phyloP scores from a whole-genome alignment of 2,888 invertebrate genomes.

The Xylocampa areola region DNA sequence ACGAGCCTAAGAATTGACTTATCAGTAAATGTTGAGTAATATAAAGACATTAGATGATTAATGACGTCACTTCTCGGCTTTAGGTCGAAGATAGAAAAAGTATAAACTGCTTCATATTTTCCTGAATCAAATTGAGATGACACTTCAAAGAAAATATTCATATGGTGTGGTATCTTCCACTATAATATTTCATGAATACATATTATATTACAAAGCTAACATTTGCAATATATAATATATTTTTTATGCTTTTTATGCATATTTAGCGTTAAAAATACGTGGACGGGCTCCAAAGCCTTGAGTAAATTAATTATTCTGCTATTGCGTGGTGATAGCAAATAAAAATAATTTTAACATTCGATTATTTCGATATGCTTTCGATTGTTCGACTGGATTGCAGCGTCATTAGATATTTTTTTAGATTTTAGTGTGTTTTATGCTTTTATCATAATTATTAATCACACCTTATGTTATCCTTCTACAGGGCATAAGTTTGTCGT shows the following conservation, averaged over 20 bases:
- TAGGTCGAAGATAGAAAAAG: no score
- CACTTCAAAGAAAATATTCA: no score
- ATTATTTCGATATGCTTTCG: constrained; percentile 36
- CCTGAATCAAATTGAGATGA: no score
- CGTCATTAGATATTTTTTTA: constrained; percentile 14
- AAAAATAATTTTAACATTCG: constrained; percentile 6
- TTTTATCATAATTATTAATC: no score
- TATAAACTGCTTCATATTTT: no score
- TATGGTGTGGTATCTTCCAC: no score
- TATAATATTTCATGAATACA: no score
- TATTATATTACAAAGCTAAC: no score
- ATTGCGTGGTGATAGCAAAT: constrained; percentile 25
- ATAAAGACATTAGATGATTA: neutral
- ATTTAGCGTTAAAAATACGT: constrained; percentile 6
- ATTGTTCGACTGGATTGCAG: constrained; percentile 18
- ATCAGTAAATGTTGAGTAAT: neutral
- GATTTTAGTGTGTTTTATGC: neutral
- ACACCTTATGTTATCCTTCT: no score
- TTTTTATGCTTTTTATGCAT: no score
- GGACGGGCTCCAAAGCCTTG: constrained; percentile 3
- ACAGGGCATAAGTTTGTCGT: no score
- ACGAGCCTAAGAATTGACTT: constrained; percentile 16
- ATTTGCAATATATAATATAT: no score
- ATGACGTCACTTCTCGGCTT: neutral
- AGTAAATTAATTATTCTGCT: constrained; percentile 6